Evolutionary conservation across 2,113 vertebrate species (phyloP), one percentile per base, ranked within the genome.

Genomic region (Nycticryphes semicollaris): DNA sequence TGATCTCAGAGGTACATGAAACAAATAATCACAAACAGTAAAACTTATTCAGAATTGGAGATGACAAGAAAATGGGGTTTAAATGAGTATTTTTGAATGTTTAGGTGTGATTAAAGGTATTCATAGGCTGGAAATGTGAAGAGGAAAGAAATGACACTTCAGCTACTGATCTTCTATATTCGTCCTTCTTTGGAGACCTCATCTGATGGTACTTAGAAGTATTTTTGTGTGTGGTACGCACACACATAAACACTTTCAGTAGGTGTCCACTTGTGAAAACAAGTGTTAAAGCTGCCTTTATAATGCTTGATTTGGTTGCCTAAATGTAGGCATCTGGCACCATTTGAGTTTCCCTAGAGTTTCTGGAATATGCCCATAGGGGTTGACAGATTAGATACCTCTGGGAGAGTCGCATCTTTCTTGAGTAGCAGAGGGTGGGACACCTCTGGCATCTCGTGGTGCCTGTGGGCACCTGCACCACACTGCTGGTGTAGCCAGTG

Each of bases 321-420:
- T 50, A 59, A 54, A n/a, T 28, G 4, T 43, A 41, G 51, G 12
- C 25, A 35, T 87, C 15, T 51, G 57, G 28, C 12, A 27, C 30
- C 4, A 7, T 25, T 41, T 64, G 30, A 30, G 30, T 83, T 89
- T 82, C 30, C 17, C 35, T 31, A 12, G 12, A 18, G 10, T 66
- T 43, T 84, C 37, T 25, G 9, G 43, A 57, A 47, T 13, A 9
- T 43, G 33, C 22, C 8, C 7, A 0, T 7, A 4, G 24, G 35
- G 25, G 20, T 54, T 3, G 4, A 53, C 8, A 72, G 43, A 28
- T 59, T 7, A 0, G 4, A 5, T 41, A 19, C 33, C 23, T 84
- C 25, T 54, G 23, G 5, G 59, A 66, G 35, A 77, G 27, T 28
- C 4, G 1, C 0, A 0, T 66, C 12, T 53, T 77, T 43, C 39